Conservation (phyloP, 2,888 invertebrate genomes). For the Drosophila heteroneura region DNA sequence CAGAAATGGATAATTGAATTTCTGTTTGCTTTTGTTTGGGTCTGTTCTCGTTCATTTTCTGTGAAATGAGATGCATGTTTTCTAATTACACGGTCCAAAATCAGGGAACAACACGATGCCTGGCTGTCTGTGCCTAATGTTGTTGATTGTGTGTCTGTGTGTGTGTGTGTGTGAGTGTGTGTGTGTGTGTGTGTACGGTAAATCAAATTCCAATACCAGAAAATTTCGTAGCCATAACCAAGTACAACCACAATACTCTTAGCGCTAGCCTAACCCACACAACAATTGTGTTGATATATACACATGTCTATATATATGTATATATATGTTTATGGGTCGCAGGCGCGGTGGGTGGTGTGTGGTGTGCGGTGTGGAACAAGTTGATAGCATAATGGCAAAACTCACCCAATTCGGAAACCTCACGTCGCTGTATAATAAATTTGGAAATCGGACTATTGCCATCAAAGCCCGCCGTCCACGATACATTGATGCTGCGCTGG, state of each 20-base stretch:
- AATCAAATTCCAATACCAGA: conserved; percentile 47
- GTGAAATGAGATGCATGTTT: conserved; percentile 26
- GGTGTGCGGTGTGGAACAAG: neutral
- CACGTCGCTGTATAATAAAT: conserved; percentile 95
- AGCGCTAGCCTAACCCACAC: neutral
- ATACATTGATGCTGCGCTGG: conserved; percentile 93
- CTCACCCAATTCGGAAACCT: conserved; percentile 94
- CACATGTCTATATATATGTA: neutral
- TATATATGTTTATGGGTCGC: neutral
- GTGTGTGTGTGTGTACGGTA: neutral
- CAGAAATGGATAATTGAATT: conserved; percentile 21
- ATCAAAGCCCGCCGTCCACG: conserved; percentile 98
- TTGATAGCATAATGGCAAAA: conserved; percentile 33
- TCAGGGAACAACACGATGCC: conserved; percentile 8
- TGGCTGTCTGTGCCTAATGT: neutral
- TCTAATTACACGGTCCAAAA: conserved; percentile 22
- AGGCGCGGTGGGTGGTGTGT: neutral
- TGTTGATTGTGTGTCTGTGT: neutral
- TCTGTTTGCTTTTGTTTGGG: neutral
- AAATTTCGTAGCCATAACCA: conserved; percentile 29
- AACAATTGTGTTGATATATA: conserved; percentile 7
- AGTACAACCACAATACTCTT: conserved; percentile 15
- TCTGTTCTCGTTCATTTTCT: neutral
- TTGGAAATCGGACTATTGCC: conserved; percentile 98
- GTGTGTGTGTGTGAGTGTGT: neutral